Percentiles rank a stretch among this genome's conserved stretches.
phyloP scores from a whole-genome alignment of 1,140 invertebrate species.

The Aphaenogaster floridana region DNA sequence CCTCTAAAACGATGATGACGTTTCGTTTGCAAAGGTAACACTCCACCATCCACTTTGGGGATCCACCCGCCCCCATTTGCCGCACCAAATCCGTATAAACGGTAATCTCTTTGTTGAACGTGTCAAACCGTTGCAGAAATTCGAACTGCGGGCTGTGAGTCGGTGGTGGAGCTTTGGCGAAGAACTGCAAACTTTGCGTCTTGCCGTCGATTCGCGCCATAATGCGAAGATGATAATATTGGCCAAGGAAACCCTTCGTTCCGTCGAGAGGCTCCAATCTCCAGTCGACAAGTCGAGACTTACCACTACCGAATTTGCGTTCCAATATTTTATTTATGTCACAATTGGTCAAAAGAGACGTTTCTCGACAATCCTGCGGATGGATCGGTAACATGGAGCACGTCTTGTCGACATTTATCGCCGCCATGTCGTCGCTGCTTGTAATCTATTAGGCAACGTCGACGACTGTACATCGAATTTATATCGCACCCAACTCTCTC shows the following conservation, averaged over 20 bases:
- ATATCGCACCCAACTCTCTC: background rate
- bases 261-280: constrained; percentile 51
- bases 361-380: background rate
- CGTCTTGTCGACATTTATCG: constrained; percentile 46
- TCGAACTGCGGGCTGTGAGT: constrained; percentile 79
- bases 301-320: constrained; percentile 52
- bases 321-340: constrained; percentile 66
- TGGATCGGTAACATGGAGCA: constrained; percentile 34
- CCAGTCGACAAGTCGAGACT: constrained; percentile 66
- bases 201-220: constrained; percentile 25
- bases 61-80: constrained; percentile 73
- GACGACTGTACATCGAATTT: constrained; percentile 37
- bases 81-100: constrained; percentile 86
- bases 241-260: constrained; percentile 68
- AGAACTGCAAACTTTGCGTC: constrained; percentile 81
- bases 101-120: constrained; percentile 87
- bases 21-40: constrained; percentile 85
- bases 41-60: constrained; percentile 81
- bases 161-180: constrained; percentile 86
- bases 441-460: background rate
- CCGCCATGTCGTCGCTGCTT: constrained; percentile 25
- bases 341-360: constrained; percentile 42
- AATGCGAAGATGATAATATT: constrained; percentile 66
- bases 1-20: constrained; percentile 86
- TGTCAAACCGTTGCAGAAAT: constrained; percentile 84